Evolutionary conservation across 1,140 invertebrate genomes (phyloP), one percentile per base, ranked within the genome.

Genomic region (Caenorhabditis inopinata): DNA sequence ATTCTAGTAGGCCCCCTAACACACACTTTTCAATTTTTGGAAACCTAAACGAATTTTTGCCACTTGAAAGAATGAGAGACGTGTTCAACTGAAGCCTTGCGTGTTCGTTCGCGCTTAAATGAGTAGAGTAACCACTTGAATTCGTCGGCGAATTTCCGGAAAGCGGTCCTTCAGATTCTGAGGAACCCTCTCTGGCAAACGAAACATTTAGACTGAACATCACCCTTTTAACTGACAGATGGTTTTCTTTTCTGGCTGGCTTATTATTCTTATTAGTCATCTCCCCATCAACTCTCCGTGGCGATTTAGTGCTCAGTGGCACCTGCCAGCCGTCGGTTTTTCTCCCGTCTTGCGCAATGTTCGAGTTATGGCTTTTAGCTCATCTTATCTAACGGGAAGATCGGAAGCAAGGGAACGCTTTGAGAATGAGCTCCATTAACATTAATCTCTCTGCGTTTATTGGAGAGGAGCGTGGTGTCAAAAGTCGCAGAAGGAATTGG

Each of bases 341-440:
- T 32, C 12, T 14, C 14, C 38, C 6, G 32, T 38, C 16, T 18
- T 68, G 38, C 29, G 23, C 32, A 68, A 6, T 68, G 58, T 68
- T 68, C 38, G 58, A 68, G 32, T 68, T 68, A 68, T 68, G 58
- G 58, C 58, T 68, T 58, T 68, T 58, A 42, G 58, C 38, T 68
- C 58, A 68, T 68, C 58, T 68, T 38, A 38, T 68, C 58, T 32
- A 42, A 68, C 9, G n/a, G 23, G 38, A 68, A 38, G 58, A 68
- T 68, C 58, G 58, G 58, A 68, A 68, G 14, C 38, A 14, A 42
- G 38, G 14, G 38, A 42, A 68, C 58, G 32, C 38, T 68, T 68
- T 68, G 29, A 42, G 27, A 16, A 4, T n/a, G 32, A 18, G 2
- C 16, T 38, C 27, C 32, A 11, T 14, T 42, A 42, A 42, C 21